Base-by-base conservation (phyloP, 2,888 invertebrate species). In the Temnothorax ravouxi region DNA sequence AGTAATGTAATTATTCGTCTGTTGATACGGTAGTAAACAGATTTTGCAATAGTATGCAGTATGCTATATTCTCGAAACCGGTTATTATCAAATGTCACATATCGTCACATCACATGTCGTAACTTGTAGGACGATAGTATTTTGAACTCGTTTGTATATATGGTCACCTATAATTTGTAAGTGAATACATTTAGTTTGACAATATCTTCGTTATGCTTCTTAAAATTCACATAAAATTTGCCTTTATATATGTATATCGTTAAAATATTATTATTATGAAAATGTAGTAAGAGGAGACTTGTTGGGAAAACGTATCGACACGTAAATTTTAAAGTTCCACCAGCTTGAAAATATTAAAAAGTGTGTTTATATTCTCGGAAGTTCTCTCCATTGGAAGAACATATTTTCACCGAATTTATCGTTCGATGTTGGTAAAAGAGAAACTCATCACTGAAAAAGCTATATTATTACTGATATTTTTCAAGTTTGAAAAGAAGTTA, bases 31-130 rank as follows among this genome's bases (percentile, higher is more conserved):
- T 21, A 47, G 56, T 66, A 76, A 47, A 69, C 47, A 72, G 64
- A 84, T 84, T 81, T 84, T 72, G 62, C 69, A 67, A 44, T 34
- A 34, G 34, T 34, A 34, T 34, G 29, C 38, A 54, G 41, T 59
- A 83, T 54, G 56, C 41, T 66, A 21, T 47, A 34, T 29, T 52
- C 66, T 52, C 56, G 38, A 56, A 85, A 85, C 85, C 74, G 69
- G 84, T 84, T 84, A 66, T 77, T 74, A 67, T 72, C 54, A 67
- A 67, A 79, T 62, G 25, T 18, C 44, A 64, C 47, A 47, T 74
- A 67, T 74, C 54, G 25, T 18, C 44, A 64, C 47, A 47, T 74
- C 59, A 34, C 21, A 81, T 34, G 64, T 62, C 38, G 56, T 81
- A 80, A 47, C 18, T 75, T 76, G 21, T 18, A n/a, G 52, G 44